These are phyloP conservation scores for Orthonychiurus folsomi DNA, from an alignment of 2,888 invertebrate genomes.

Conservation along the genomic window DNA sequence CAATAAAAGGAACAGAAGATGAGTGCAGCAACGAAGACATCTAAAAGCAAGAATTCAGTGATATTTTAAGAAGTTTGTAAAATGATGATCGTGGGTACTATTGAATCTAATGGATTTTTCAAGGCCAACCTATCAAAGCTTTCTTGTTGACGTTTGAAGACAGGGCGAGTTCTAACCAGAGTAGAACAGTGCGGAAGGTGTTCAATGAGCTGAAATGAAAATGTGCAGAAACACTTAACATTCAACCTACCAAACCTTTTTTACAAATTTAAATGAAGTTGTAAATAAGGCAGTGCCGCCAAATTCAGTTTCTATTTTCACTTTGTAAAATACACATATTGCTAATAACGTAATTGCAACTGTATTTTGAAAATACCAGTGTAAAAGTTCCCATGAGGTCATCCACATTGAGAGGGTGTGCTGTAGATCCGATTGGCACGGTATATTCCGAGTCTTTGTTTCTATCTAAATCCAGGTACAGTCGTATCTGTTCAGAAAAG, in stretches of 20 bases:
- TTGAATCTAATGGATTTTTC: background rate
- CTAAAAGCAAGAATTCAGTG: constrained; percentile 14
- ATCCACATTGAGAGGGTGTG: constrained; percentile 44
- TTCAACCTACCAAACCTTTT: no score
- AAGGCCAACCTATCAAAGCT: constrained; percentile 61
- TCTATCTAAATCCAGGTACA: constrained; percentile 38
- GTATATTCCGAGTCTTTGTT: constrained; percentile 23
- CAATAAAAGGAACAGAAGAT: constrained; percentile 62
- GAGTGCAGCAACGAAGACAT: constrained; percentile 63
- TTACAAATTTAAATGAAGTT: no score
- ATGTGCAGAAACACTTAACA: no score
- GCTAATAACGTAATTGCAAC: no score
- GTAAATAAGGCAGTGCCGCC: no score
- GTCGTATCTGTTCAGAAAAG: constrained; percentile 28
- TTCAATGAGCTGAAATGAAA: constrained; percentile 58
- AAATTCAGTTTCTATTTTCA: no score
- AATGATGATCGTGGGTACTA: background rate
- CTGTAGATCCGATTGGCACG: background rate
- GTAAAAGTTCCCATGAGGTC: constrained; percentile 64
- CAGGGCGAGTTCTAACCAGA: constrained; percentile 54
- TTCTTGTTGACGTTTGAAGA: constrained; percentile 67
- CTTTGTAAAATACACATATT: no score
- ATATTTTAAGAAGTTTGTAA: background rate
- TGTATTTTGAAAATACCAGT: no score
- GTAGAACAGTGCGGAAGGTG: constrained; percentile 51